These are phyloP conservation scores for Andrena praecox DNA, from an alignment of 2,888 invertebrate species.

Conservation along the genomic window DNA sequence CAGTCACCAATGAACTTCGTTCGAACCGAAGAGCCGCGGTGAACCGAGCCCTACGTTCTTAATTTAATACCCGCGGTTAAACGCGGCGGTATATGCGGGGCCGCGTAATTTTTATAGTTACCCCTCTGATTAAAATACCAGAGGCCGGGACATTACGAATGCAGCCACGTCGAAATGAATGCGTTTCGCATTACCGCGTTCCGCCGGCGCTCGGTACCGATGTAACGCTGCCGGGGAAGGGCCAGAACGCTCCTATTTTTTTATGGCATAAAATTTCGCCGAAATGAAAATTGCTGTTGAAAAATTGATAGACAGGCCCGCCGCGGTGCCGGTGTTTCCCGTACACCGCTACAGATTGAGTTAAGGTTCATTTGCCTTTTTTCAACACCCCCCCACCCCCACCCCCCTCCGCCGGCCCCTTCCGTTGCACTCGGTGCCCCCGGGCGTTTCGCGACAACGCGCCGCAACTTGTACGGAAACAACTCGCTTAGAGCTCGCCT, in stretches of 20 bases:
- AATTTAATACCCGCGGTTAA: slow-evolving; percentile 57
- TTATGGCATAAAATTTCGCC: slow-evolving; percentile 74
- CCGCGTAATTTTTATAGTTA: slow-evolving; percentile 69
- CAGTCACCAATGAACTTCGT: slow-evolving; percentile 1
- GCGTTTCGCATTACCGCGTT: slow-evolving; percentile 73
- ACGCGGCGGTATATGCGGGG: slow-evolving; percentile 33
- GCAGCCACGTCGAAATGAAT: slow-evolving; percentile 74
- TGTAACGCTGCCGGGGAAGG: slow-evolving; percentile 64
- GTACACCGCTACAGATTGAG: slow-evolving; percentile 69
- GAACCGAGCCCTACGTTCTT: slow-evolving; percentile 45
- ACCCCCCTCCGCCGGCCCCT: background rate
- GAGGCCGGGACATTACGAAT: slow-evolving; percentile 70
- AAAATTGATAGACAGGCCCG: slow-evolving; percentile 75
- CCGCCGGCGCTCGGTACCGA: slow-evolving; percentile 46
- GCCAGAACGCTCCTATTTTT: slow-evolving; percentile 72
- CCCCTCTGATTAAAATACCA: slow-evolving; percentile 72
- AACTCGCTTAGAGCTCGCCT: slow-evolving; percentile 70
- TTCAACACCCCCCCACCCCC: background rate
- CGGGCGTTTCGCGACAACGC: slow-evolving; percentile 65
- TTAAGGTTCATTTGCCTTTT: slow-evolving; percentile 65
- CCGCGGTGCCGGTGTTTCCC: slow-evolving; percentile 48
- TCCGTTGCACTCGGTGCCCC: slow-evolving; percentile 36
- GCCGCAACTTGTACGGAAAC: slow-evolving; percentile 69
- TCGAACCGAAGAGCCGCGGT: background rate
- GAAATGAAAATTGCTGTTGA: slow-evolving; percentile 80